Conservation (phyloP, 1,140 invertebrate genomes). For the Stegodyphus dumicola region DNA sequence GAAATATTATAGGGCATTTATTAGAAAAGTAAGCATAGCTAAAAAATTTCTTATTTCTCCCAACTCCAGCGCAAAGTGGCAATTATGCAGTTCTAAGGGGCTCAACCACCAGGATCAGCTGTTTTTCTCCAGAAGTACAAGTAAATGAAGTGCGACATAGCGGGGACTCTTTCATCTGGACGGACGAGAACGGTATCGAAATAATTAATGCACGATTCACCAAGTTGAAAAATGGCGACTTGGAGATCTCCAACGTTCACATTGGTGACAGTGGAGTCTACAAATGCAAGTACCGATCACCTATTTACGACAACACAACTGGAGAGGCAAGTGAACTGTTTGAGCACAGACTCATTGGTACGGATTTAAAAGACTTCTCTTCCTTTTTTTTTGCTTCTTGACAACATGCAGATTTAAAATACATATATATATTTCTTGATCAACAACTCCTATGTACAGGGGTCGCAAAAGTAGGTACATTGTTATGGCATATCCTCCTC, state of each 20-base stretch:
- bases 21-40: no score
- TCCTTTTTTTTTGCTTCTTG: no score
- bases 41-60: neutral
- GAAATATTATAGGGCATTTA: no score
- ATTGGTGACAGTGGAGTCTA: constrained; percentile 11
- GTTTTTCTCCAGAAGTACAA: neutral
- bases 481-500: no score
- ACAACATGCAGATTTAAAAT: no score
- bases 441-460: no score
- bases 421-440: no score
- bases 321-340: neutral
- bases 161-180: neutral
- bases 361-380: neutral
- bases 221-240: neutral
- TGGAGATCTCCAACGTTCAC: neutral
- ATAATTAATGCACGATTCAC: neutral
- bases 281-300: constrained; percentile 13
- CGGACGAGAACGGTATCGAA: neutral
- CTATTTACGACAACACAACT: neutral
- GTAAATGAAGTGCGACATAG: neutral
- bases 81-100: neutral
- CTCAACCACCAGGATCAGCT: neutral
- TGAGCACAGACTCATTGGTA: constrained; percentile 32
- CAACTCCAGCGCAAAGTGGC: neutral
- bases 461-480: no score